These are phyloP conservation scores for Lordiphosa stackelbergi DNA, from an alignment of 1,140 invertebrate species.

Conservation along the genomic window DNA sequence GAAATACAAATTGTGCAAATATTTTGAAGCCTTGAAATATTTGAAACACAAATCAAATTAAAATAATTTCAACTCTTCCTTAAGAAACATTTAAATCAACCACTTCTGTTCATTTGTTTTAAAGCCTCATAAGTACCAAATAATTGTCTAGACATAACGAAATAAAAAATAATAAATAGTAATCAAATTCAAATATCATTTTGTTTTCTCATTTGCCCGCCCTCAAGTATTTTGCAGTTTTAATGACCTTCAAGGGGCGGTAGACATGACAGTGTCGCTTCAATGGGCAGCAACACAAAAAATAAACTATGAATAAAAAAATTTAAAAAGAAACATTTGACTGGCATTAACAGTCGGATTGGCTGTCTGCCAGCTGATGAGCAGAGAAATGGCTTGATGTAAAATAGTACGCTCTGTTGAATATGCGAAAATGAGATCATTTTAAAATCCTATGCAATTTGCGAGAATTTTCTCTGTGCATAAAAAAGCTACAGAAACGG, in stretches of 20 bases:
- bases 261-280: constrained; percentile 57
- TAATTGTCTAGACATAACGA: constrained; percentile 40
- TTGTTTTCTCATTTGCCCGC: constrained; percentile 39
- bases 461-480: neutral
- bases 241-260: constrained; percentile 61
- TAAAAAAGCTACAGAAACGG: too few relatives aligned
- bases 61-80: constrained; percentile 36
- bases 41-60: constrained; percentile 38
- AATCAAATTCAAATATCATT: constrained; percentile 26
- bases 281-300: constrained; percentile 45
- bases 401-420: constrained; percentile 27
- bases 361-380: constrained; percentile 43
- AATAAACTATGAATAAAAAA: constrained; percentile 31
- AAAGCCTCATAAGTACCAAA: constrained; percentile 22
- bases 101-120: constrained; percentile 15
- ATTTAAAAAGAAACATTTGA: constrained; percentile 10
- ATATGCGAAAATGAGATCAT: constrained; percentile 32
- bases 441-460: neutral
- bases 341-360: constrained; percentile 27
- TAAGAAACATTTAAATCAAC: neutral
- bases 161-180: constrained; percentile 30
- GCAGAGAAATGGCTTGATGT: constrained; percentile 28
- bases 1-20: constrained; percentile 27
- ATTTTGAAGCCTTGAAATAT: constrained; percentile 36
- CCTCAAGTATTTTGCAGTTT: constrained; percentile 51